Conservation (phyloP, 2,113 vertebrate species). For the Phainopepla nitens region DNA sequence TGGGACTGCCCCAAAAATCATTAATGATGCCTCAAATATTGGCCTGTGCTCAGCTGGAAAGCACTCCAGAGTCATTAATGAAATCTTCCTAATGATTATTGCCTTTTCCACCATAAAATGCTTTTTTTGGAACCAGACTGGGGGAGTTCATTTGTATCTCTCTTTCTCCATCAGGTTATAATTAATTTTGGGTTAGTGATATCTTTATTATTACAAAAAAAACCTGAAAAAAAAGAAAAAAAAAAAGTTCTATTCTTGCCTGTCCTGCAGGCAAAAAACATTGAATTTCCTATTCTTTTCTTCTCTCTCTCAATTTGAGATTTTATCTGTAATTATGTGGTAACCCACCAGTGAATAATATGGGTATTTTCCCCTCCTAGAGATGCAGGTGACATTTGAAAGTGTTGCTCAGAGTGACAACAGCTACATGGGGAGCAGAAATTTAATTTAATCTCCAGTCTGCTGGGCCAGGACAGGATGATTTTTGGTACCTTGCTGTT, state of each 20-base stretch:
- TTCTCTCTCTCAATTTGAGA: background rate
- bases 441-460: background rate
- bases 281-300: background rate
- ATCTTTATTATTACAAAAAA: background rate
- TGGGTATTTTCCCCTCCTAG: background rate
- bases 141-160: background rate
- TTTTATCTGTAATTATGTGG: background rate
- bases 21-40: background rate
- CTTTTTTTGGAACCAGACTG: background rate
- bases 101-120: background rate
- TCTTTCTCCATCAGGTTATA: background rate
- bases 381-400: background rate
- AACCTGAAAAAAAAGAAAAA: background rate
- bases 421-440: background rate
- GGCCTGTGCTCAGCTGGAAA: background rate
- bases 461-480: background rate
- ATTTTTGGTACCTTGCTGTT: background rate
- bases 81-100: background rate
- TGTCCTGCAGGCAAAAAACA: background rate
- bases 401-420: background rate
- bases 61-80: background rate
- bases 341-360: background rate
- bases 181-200: background rate
- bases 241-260: background rate
- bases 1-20: background rate